Percentiles rank a stretch among this genome's conserved stretches.
phyloP scores from a whole-genome alignment of 2,797 vertebrate genomes.

The Protonibea diacanthus region DNA sequence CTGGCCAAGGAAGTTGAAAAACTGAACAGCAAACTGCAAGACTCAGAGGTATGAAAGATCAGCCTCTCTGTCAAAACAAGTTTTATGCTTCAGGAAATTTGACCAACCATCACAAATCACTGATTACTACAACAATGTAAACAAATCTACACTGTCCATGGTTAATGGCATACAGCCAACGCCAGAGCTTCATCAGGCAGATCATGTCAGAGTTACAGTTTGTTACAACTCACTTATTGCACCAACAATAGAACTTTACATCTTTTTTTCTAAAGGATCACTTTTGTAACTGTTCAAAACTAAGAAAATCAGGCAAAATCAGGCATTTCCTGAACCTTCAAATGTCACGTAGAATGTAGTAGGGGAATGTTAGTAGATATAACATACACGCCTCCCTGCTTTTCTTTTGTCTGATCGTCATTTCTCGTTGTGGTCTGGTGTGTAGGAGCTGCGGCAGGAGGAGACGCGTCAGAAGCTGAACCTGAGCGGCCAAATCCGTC shows the following conservation, averaged over 20 bases:
- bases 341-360: neutral
- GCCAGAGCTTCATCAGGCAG: neutral
- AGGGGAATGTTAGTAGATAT: too few relatives aligned
- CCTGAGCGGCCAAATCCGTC: conserved; percentile 93
- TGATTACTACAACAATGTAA: neutral
- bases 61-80: neutral
- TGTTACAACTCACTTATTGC: too few relatives aligned
- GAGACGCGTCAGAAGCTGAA: conserved; percentile 98
- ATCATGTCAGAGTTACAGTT: too few relatives aligned
- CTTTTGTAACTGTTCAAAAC: neutral
- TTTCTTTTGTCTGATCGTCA: conserved; percentile 2
- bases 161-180: neutral
- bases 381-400: neutral
- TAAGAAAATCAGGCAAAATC: neutral
- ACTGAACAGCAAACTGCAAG: conserved; percentile 95
- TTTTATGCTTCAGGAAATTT: neutral
- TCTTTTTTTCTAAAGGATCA: too few relatives aligned
- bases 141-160: neutral
- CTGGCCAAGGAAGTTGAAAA: conserved; percentile 92
- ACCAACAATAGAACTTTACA: too few relatives aligned
- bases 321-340: neutral
- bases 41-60: conserved; percentile 89
- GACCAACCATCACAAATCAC: neutral
- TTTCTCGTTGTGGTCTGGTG: conserved; percentile 28
- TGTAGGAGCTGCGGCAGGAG: conserved; percentile 95